These are phyloP conservation scores for Pristionchus fissidentatus DNA, from an alignment of 2,888 invertebrate genomes.

Conservation along the genomic window DNA sequence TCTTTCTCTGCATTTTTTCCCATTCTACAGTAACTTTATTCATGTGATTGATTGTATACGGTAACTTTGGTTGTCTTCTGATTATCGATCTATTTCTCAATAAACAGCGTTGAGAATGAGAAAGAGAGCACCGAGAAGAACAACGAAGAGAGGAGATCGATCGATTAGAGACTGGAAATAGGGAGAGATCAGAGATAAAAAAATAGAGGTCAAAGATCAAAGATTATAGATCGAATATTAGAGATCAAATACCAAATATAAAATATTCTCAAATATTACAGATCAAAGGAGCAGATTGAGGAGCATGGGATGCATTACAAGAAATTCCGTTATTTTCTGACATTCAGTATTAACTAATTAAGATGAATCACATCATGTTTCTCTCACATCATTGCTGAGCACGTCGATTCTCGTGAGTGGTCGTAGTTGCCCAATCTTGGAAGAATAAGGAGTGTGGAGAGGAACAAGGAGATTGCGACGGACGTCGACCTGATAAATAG, in stretches of 20 bases:
- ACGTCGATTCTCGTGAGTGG: conserved; percentile 15
- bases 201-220: too few relatives aligned
- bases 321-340: too few relatives aligned
- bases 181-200: background rate
- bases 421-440: conserved; percentile 13
- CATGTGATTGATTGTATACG: background rate
- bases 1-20: too few relatives aligned
- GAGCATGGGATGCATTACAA: too few relatives aligned
- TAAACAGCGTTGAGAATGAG: conserved; percentile 23
- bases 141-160: conserved; percentile 31
- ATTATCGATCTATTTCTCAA: background rate
- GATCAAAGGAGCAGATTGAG: too few relatives aligned
- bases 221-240: background rate
- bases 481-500: background rate
- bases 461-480: conserved; percentile 28
- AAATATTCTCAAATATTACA: background rate
- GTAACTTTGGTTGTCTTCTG: background rate
- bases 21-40: conserved; percentile 39
- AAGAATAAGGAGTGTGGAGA: conserved; percentile 25
- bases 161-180: conserved; percentile 18
- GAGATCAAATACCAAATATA: background rate
- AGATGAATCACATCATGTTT: too few relatives aligned
- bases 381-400: conserved; percentile 23
- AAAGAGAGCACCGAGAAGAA: conserved; percentile 14
- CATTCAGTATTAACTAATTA: too few relatives aligned